phyloP scores from a whole-genome alignment of 2,888 invertebrate species.

The Himalopsyche kuldschensis region DNA sequence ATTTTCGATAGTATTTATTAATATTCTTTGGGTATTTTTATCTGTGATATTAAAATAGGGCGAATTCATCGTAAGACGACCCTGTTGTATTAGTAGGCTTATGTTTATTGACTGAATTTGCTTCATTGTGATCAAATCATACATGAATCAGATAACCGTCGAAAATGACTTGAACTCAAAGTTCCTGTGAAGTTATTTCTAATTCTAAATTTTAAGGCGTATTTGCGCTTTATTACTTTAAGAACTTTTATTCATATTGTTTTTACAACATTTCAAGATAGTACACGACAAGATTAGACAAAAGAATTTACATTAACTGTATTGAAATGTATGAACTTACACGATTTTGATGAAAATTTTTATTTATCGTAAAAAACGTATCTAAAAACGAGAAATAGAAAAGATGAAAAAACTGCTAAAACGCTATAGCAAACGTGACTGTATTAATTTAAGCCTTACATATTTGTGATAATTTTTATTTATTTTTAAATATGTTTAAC shows the following conservation, averaged over 20 bases:
- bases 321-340: background rate
- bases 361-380: background rate
- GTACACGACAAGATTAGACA: too few relatives aligned
- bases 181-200: constrained; percentile 9
- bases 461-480: background rate
- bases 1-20: background rate
- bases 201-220: background rate
- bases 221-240: background rate
- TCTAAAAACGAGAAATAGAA: background rate
- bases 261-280: too few relatives aligned
- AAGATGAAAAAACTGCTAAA: background rate
- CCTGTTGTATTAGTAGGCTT: background rate
- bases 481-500: background rate
- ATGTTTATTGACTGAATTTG: background rate
- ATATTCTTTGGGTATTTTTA: constrained; percentile 52
- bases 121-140: background rate
- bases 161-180: constrained; percentile 11
- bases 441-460: background rate
- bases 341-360: background rate
- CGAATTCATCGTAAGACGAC: background rate
- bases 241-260: too few relatives aligned
- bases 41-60: constrained; percentile 54
- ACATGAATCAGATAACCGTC: background rate
- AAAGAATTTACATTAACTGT: too few relatives aligned
- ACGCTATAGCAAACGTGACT: background rate